These are phyloP conservation scores for Amiota communis DNA, from an alignment of 2,888 invertebrate species.

Conservation along the genomic window DNA sequence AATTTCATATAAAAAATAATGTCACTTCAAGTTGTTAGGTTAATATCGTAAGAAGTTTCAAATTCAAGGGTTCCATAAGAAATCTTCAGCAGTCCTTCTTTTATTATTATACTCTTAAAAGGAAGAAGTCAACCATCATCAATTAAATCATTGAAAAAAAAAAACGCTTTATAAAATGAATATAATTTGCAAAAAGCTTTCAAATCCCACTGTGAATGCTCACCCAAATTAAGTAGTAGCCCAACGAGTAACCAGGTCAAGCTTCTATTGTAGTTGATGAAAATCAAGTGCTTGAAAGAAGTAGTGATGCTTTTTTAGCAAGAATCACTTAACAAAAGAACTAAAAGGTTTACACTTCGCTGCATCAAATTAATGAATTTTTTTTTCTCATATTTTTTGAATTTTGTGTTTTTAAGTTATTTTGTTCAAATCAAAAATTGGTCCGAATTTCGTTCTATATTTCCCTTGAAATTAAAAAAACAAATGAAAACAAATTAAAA, in stretches of 20 bases:
- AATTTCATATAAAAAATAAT: too few species aligned
- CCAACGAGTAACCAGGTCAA: conserved; percentile 48
- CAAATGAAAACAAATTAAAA: conserved; percentile 36
- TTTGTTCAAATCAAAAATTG: conserved; percentile 53
- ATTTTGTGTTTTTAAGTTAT: conserved; percentile 36
- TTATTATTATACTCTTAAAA: too few species aligned
- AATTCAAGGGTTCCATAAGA: too few species aligned
- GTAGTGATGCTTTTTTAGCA: conserved; percentile 53
- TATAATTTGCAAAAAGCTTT: conserved; percentile 56
- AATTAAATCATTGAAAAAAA: neutral
- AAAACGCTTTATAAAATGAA: neutral
- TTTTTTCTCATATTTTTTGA: conserved; percentile 51
- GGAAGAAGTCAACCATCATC: too few species aligned
- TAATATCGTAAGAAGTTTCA: too few species aligned
- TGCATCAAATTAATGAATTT: conserved; percentile 49
- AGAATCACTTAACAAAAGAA: conserved; percentile 26
- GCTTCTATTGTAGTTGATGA: conserved; percentile 52
- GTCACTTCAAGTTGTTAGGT: too few species aligned
- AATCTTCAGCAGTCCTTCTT: too few species aligned
- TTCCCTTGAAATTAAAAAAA: conserved; percentile 47
- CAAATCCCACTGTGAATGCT: conserved; percentile 40
- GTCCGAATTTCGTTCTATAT: conserved; percentile 70
- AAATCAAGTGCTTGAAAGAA: conserved; percentile 47
- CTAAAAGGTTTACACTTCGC: conserved; percentile 46
- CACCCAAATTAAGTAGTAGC: conserved; percentile 25